phyloP scores from a whole-genome alignment of 2,113 vertebrate species.

The Ifrita kowaldi region DNA sequence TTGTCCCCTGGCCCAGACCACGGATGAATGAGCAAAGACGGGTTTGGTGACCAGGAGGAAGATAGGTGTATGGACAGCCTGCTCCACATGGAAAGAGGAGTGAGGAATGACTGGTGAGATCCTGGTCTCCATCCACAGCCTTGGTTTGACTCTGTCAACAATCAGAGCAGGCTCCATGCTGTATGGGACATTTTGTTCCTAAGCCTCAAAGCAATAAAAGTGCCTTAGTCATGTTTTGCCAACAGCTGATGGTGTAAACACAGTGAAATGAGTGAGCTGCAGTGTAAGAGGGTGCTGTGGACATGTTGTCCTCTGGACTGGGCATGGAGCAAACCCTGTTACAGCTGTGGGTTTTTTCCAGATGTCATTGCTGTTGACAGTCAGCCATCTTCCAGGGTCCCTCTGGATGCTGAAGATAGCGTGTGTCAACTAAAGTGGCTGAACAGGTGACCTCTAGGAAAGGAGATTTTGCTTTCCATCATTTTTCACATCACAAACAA shows the following conservation, averaged over 20 bases:
- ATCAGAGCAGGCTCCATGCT: background rate
- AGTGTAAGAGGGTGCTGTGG: background rate
- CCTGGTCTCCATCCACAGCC: background rate
- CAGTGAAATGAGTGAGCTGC: background rate
- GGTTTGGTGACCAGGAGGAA: background rate
- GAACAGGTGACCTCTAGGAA: background rate
- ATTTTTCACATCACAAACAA: background rate
- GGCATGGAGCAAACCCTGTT: background rate
- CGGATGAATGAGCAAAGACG: background rate
- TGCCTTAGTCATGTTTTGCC: background rate
- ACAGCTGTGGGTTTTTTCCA: background rate
- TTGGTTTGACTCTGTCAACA: background rate
- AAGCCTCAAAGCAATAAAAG: background rate
- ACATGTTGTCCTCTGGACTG: background rate
- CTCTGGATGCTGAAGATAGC: background rate
- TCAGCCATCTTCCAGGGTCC: background rate
- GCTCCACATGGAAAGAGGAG: background rate
- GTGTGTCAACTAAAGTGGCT: background rate
- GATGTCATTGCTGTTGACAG: background rate
- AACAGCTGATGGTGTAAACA: background rate
- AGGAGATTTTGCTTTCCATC: background rate
- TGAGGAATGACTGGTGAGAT: background rate
- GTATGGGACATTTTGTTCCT: background rate
- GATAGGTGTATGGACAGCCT: fast-evolving
- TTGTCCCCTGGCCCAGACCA: background rate